Evolutionary conservation across 2,113 vertebrate species (phyloP).

Genomic region (Saimiri boliviensis): DNA sequence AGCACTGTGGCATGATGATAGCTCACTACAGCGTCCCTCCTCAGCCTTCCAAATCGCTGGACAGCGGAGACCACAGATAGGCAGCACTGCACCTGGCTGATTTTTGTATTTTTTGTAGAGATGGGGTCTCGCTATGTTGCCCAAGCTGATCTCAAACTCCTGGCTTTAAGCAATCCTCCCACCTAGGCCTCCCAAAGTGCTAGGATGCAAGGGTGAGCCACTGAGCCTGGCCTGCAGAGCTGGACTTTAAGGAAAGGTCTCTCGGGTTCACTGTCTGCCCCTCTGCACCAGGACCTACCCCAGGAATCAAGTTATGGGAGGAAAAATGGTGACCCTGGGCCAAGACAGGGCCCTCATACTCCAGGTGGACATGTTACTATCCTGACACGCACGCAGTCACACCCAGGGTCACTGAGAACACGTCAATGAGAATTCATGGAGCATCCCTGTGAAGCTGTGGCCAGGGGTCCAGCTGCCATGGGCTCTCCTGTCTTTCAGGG

Average conservation of each 20-base stretch:
- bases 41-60: background rate
- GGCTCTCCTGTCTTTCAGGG: background rate
- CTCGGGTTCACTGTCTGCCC: background rate
- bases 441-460: rapidly evolving
- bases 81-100: background rate
- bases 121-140: background rate
- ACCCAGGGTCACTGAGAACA: background rate
- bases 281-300: background rate
- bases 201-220: background rate
- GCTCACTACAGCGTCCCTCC: background rate
- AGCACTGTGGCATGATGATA: background rate
- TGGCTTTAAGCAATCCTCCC: background rate
- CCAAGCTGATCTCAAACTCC: background rate
- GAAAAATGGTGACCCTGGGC: background rate
- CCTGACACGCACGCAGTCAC: background rate
- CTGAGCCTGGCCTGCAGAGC: background rate
- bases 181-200: background rate
- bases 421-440: background rate
- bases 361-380: rapidly evolving
- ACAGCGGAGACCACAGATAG: background rate
- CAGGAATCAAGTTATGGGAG: background rate
- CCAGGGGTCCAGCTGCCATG: background rate
- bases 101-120: background rate
- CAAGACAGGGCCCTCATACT: background rate
- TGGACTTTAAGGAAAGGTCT: background rate